Conservation (phyloP, 2,113 vertebrate genomes). For the Xiphophorus couchianus region DNA sequence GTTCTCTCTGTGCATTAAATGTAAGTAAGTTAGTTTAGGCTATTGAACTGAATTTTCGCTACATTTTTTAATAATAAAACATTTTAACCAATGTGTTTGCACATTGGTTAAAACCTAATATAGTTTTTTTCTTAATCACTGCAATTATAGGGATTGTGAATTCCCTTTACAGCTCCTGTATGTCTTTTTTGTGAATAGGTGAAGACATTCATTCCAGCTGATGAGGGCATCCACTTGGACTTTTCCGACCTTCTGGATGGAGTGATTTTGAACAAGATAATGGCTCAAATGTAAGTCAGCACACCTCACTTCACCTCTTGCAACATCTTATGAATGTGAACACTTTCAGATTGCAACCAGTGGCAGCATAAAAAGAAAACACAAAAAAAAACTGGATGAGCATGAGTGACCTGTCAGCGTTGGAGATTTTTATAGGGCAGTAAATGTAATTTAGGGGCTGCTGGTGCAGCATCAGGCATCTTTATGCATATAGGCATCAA, state of each 20-base stretch:
- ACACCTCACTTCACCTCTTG: too few species aligned
- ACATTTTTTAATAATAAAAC: too few species aligned
- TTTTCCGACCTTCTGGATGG: slow-evolving; percentile 74
- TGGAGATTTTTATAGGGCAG: not conserved
- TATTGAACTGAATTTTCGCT: not conserved
- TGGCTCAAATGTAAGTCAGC: slow-evolving; percentile 76
- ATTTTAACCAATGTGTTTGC: not conserved
- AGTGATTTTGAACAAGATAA: slow-evolving; percentile 72
- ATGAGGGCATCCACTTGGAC: slow-evolving; percentile 61
- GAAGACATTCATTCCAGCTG: slow-evolving; percentile 69
- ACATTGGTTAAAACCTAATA: not conserved
- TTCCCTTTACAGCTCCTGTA: not conserved
- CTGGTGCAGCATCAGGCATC: slow-evolving; percentile 8
- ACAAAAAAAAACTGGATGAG: too few species aligned
- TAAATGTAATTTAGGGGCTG: not conserved
- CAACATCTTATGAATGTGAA: not conserved
- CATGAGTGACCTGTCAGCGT: not conserved
- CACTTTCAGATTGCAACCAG: not conserved
- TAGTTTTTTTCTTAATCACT: not conserved
- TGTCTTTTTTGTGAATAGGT: slow-evolving; percentile 50
- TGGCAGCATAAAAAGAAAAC: not conserved
- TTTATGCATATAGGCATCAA: slow-evolving; percentile 34
- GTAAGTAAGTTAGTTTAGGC: too few species aligned
- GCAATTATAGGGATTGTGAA: not conserved
- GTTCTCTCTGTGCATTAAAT: too few species aligned